phyloP scores from a whole-genome alignment of 2,888 invertebrate genomes.

The Polymixis lichenea region DNA sequence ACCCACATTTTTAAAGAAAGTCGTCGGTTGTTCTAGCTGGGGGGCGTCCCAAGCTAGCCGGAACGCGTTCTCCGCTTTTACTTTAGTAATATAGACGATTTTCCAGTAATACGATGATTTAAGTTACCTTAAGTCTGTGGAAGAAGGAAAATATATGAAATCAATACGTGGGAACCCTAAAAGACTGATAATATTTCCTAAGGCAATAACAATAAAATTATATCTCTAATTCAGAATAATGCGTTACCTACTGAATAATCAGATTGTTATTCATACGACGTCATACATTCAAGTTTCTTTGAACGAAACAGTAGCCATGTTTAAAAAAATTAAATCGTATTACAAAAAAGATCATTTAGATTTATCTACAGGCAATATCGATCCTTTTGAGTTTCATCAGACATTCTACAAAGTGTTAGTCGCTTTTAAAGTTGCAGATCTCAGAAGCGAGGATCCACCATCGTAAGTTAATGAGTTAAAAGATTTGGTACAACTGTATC shows the following conservation, averaged over 20 bases:
- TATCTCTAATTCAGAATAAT: conserved; percentile 24
- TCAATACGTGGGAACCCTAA: too few relatives aligned
- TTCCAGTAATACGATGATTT: too few relatives aligned
- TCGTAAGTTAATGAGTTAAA: conserved; percentile 41
- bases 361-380: conserved; percentile 70
- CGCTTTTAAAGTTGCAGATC: conserved; percentile 74
- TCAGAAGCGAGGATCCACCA: conserved; percentile 57
- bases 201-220: conserved; percentile 39
- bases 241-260: conserved; percentile 21
- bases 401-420: conserved; percentile 74
- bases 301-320: conserved; percentile 50
- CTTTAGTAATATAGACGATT: not conserved
- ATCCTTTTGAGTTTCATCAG: conserved; percentile 78
- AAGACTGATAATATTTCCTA: not conserved
- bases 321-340: conserved; percentile 69
- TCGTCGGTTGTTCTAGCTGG: not conserved
- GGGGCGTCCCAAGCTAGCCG: not conserved
- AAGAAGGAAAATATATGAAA: not conserved
- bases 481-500: not conserved
- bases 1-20: not conserved
- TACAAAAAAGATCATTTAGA: conserved; percentile 75
- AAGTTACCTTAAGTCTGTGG: not conserved
- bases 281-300: conserved; percentile 7
- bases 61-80: not conserved
- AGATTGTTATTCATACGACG: not conserved